These are phyloP conservation scores for Onychorhynchus coronatus DNA, from an alignment of 2,113 vertebrate genomes.

Conservation along the genomic window DNA sequence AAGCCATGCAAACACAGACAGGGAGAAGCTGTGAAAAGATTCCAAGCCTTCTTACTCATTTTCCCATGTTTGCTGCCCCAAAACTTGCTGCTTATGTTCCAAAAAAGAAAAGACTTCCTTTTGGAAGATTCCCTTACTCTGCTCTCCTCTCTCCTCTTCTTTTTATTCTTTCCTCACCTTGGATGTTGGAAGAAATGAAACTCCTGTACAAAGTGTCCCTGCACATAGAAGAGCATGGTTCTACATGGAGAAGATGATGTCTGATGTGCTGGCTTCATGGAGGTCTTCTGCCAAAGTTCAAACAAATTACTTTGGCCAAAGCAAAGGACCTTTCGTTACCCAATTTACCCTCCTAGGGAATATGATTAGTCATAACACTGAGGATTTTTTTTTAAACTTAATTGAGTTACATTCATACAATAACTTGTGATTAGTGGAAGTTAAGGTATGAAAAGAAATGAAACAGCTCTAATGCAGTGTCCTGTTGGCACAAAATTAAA, in stretches of 20 bases:
- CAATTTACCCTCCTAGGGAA: not conserved
- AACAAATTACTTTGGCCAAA: not conserved
- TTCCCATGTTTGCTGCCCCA: not conserved
- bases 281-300: not conserved
- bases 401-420: not conserved
- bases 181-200: not conserved
- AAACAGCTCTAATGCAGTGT: not conserved
- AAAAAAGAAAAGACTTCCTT: not conserved
- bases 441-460: not conserved
- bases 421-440: not conserved
- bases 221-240: fast-evolving
- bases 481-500: constrained; percentile 31
- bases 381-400: not conserved
- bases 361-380: not conserved
- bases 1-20: not conserved
- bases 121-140: not conserved
- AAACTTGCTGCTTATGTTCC: not conserved
- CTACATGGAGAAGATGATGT: not conserved
- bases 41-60: not conserved
- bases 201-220: not conserved
- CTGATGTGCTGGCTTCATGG: not conserved
- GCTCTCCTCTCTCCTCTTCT: not conserved
- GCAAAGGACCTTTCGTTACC: not conserved
- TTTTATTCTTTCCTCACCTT: not conserved
- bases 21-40: not conserved